Evolutionary conservation across 2,888 invertebrate species (phyloP), one percentile per base, ranked within the genome.

Genomic region (Tubulanus polymorphus): DNA sequence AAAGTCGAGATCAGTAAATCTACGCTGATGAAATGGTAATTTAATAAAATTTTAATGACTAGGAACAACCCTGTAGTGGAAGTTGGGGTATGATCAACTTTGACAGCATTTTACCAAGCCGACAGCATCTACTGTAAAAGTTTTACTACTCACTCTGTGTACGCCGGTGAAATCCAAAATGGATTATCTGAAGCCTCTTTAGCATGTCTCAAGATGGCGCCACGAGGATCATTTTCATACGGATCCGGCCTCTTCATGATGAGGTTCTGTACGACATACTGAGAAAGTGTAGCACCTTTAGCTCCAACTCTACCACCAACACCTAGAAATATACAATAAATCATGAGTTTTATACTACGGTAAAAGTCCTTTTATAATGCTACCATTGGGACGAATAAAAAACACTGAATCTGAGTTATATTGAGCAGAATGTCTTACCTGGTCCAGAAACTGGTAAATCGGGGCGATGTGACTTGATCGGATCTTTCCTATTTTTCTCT

Each of bases 161-260:
- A 78, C 20, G 78, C 78, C 26, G 75, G 75, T 29, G 70, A 67
- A 3, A 78, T 66, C 95, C 95, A 97, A 74, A 93, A 94, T 0
- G 96, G 96, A 83, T 96, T 92, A 73, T 95, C 92, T 49, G 86
- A 94, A 0, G 95, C 96, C 1, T 93, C 93, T 73, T 95, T 92
- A 0, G 96, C 96, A 76, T 87, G 94, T 65, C 93, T 90, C 55
- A 96, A 81, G 64, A 97, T 93, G 1, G 96, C 96, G 71, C 93
- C 94, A 50, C 96, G 84, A 0, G 96, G 95, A 82, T 97, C 94
- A 67, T 85, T 71, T 55, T 78, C 79, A 54, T 75, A 66, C 26
- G 73, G 71, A 53, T 77, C 76, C 10, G 94, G 93, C 72, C 93
- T 93, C 56, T 74, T 70, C 8, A 94, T 82, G 0, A 96, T 97